Conservation (phyloP, 2,888 invertebrate genomes). For the Drosophila tanythrix region DNA sequence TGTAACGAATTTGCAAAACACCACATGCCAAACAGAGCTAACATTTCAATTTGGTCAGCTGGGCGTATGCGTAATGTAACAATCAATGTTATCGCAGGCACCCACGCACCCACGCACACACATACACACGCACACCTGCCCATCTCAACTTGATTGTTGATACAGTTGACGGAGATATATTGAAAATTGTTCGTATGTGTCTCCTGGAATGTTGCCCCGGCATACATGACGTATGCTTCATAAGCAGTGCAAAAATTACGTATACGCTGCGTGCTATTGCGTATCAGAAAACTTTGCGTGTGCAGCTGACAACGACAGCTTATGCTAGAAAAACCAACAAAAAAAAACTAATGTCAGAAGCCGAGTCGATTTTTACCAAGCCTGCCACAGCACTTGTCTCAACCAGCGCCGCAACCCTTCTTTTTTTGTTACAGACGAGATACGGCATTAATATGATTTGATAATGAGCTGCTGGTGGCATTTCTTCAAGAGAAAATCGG, state of each 20-base stretch:
- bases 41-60: constrained; percentile 48
- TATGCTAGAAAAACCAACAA: neutral
- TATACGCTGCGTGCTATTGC: constrained; percentile 40
- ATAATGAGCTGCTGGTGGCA: constrained; percentile 72
- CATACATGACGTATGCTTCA: constrained; percentile 69
- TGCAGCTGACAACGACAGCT: constrained; percentile 46
- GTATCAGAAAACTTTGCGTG: constrained; percentile 6
- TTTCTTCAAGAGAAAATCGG: constrained; percentile 67
- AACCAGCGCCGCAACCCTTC: neutral
- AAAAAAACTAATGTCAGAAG: constrained; percentile 13
- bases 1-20: constrained; percentile 17
- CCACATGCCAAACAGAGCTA: constrained; percentile 7
- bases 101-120: constrained; percentile 10
- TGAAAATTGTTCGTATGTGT: constrained; percentile 11
- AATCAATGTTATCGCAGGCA: constrained; percentile 37
- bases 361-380: neutral
- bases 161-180: constrained; percentile 48
- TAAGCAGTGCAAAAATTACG: constrained; percentile 56
- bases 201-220: constrained; percentile 13
- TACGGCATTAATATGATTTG: constrained; percentile 63
- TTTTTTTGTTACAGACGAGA: neutral
- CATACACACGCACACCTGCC: neutral
- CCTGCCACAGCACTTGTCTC: neutral
- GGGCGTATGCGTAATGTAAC: constrained; percentile 63
- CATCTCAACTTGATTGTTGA: constrained; percentile 2